Evolutionary conservation across 1,140 invertebrate species (phyloP).

Genomic region (Rhagoletis pomonella): DNA sequence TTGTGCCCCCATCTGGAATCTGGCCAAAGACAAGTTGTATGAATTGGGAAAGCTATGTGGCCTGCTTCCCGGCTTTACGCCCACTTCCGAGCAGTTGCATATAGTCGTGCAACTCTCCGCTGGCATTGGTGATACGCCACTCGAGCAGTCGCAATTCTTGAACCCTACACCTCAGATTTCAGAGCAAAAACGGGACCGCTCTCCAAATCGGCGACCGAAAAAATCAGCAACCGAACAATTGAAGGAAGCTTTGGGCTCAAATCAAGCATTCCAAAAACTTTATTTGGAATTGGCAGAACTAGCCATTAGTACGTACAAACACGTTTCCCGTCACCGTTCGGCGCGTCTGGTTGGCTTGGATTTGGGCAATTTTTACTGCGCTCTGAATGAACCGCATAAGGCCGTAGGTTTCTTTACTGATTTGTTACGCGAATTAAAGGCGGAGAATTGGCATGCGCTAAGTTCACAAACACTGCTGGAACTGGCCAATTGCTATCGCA

Average conservation of each 20-base stretch:
- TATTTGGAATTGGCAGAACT: slow-evolving; percentile 95
- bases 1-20: slow-evolving; percentile 92
- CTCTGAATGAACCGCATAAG: slow-evolving; percentile 89
- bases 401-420: slow-evolving; percentile 92
- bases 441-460: slow-evolving; percentile 90
- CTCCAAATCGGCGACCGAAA: slow-evolving; percentile 72
- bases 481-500: slow-evolving; percentile 89
- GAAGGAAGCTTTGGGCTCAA: slow-evolving; percentile 93
- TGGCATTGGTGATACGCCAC: slow-evolving; percentile 86
- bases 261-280: slow-evolving; percentile 90
- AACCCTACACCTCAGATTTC: slow-evolving; percentile 66
- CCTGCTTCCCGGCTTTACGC: slow-evolving; percentile 89
- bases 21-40: slow-evolving; percentile 93
- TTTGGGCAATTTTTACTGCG: slow-evolving; percentile 92
- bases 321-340: slow-evolving; percentile 89
- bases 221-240: slow-evolving; percentile 86
- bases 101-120: slow-evolving; percentile 91
- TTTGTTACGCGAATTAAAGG: slow-evolving; percentile 87
- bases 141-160: slow-evolving; percentile 65
- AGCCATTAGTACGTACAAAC: slow-evolving; percentile 97
- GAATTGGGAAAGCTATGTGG: slow-evolving; percentile 92
- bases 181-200: slow-evolving; percentile 63
- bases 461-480: slow-evolving; percentile 88
- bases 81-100: slow-evolving; percentile 90
- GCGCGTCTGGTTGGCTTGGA: slow-evolving; percentile 92